These are phyloP conservation scores for Tetramorium alpestre DNA, from an alignment of 1,140 invertebrate species.

Conservation along the genomic window DNA sequence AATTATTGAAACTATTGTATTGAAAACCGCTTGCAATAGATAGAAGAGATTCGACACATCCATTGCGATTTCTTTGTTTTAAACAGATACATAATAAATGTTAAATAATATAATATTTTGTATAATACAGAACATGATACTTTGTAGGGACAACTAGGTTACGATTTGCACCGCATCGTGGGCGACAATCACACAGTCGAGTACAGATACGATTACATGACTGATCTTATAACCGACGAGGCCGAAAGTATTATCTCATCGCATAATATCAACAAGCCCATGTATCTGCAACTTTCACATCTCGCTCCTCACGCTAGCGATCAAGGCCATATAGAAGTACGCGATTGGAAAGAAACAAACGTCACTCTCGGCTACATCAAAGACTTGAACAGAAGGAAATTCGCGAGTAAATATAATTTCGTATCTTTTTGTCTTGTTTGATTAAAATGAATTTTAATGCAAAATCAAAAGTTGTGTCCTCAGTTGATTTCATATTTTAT, in stretches of 20 bases:
- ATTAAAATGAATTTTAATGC: background rate
- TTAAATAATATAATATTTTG: background rate
- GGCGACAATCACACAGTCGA: constrained; percentile 74
- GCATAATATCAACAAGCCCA: constrained; percentile 84
- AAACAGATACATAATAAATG: background rate
- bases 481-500: background rate
- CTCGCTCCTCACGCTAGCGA: constrained; percentile 87
- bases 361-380: constrained; percentile 87
- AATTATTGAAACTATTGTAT: background rate
- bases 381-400: constrained; percentile 86
- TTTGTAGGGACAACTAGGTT: constrained; percentile 81
- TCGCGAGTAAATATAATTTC: constrained; percentile 84
- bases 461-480: background rate
- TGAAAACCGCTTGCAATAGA: background rate
- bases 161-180: constrained; percentile 85
- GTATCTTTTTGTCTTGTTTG: no score
- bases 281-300: constrained; percentile 89
- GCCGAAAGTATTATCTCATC: constrained; percentile 86
- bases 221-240: constrained; percentile 87
- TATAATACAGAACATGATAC: background rate
- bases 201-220: constrained; percentile 86
- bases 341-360: constrained; percentile 84
- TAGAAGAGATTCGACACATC: background rate
- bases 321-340: constrained; percentile 83
- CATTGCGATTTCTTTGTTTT: background rate